Evolutionary conservation across 92 coral and sea anemone genomes (phyloP), one percentile per base, ranked within the genome.

Genomic region (Hydrozoanthus gracilis): DNA sequence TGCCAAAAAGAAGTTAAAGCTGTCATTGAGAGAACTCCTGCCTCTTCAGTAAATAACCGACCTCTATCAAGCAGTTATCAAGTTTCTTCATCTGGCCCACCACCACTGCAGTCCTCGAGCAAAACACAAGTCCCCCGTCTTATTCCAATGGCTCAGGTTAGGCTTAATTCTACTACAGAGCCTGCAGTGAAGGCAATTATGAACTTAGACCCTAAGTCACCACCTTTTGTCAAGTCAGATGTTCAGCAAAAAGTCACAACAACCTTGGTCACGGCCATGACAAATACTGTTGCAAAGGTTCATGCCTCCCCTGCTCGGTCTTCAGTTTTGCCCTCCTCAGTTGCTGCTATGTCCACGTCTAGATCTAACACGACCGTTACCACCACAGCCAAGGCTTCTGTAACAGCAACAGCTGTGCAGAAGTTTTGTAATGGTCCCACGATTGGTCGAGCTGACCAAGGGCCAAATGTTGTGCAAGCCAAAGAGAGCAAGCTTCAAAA

Each of bases 401-500:
- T 48, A 46, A 35, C 87, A 15, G 88, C 77, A 4, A 49, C 93
- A 16, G 71, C 83, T 7, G 18, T 73, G 12, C 80, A 87, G 6
- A 83, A 79, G 52, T 14, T 82, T 51, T 60, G 27, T 8, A 61
- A 66, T 2, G 71, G 61, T 60, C 77, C 75, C 11, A 69, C 77
- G 7, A 66, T 73, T 49, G 86, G 71, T 35, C 84, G 66, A n/a
- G 70, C 49, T 3, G 87, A 55, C 8, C 80, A 20, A 11, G 78
- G 51, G 3, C 69, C 15, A 64, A 52, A 54, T n/a, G 20, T 15
- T 12, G 51, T 48, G 35, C 47, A 52, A 58, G 54, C 64, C 54
- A 78, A 72, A 73, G 96, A 95, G 13, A 76, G 76, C 65, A 89
- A 77, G 70, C 84, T 73, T 51, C 58, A 46, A 60, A 92, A 86